These are phyloP conservation scores for Odontothrips loti DNA, from an alignment of 2,888 invertebrate species.

Conservation along the genomic window DNA sequence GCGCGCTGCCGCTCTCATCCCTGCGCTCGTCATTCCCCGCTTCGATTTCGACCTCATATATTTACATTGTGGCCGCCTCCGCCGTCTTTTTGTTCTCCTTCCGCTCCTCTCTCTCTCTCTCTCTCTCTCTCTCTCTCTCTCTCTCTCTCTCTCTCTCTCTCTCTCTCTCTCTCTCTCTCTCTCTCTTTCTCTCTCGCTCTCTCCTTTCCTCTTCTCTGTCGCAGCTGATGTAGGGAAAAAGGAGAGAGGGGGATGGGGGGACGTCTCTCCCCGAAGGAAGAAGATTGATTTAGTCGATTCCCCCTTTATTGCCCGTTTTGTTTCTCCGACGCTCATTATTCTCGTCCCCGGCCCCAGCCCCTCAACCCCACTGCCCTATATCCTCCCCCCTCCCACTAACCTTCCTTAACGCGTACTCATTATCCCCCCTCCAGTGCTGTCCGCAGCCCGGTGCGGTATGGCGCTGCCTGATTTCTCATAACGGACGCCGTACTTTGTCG, in stretches of 20 bases:
- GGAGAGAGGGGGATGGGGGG: neutral
- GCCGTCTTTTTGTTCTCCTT: no score
- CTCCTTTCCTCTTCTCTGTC: neutral
- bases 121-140: no score
- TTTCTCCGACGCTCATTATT: constrained; percentile 15
- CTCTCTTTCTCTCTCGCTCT: no score
- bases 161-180: no score
- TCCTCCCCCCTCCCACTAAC: neutral
- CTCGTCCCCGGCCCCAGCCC: neutral
- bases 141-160: no score
- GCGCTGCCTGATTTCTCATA: no score
- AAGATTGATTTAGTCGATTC: constrained; percentile 24
- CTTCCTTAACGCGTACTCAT: neutral
- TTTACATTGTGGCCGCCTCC: neutral
- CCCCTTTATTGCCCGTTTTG: constrained; percentile 21
- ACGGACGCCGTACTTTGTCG: neutral
- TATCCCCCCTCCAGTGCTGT: neutral
- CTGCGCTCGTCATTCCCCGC: neutral
- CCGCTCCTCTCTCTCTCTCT: no score
- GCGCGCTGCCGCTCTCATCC: neutral
- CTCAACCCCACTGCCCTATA: neutral
- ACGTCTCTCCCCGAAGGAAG: neutral
- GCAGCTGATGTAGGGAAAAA: neutral
- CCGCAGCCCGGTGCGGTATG: neutral
- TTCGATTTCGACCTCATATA: constrained; percentile 2